A percentile compares a stretch with the other conserved stretches of the same genome.
Evolutionary conservation across 1,140 invertebrate species (phyloP).

Genomic region (Araneus ventricosus): DNA sequence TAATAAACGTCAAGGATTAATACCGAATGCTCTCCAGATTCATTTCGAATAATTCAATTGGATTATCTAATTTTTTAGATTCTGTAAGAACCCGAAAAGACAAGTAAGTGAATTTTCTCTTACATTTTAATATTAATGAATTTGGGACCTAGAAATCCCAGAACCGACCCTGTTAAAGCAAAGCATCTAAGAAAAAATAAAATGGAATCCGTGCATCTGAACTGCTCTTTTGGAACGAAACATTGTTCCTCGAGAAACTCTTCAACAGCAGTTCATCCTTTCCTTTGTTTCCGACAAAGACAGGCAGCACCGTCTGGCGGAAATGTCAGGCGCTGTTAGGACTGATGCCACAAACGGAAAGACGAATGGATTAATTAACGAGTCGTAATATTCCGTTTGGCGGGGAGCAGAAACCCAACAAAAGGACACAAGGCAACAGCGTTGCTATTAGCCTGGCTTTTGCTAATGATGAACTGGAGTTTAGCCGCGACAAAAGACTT

Average conservation of each 20-base stretch:
- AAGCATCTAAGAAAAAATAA: too few species aligned
- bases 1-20: too few species aligned
- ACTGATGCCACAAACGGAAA: not conserved
- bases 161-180: too few species aligned
- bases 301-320: slow-evolving; percentile 28
- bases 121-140: too few species aligned
- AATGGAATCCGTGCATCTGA: too few species aligned
- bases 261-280: slow-evolving; percentile 10
- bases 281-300: not conserved
- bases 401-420: not conserved
- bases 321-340: slow-evolving; percentile 36
- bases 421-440: not conserved
- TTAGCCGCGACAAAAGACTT: not conserved
- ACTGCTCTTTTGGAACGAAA: not conserved
- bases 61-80: too few species aligned
- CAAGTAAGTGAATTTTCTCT: too few species aligned
- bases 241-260: not conserved
- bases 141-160: too few species aligned
- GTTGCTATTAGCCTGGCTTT: not conserved
- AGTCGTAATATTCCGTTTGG: slow-evolving; percentile 52
- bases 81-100: too few species aligned
- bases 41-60: too few species aligned
- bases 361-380: slow-evolving; percentile 53
- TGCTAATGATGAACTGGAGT: slow-evolving; percentile 21
- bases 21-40: too few species aligned